Evolutionary conservation across 2,888 invertebrate species (phyloP).

Genomic region (Cheilosia vernalis): DNA sequence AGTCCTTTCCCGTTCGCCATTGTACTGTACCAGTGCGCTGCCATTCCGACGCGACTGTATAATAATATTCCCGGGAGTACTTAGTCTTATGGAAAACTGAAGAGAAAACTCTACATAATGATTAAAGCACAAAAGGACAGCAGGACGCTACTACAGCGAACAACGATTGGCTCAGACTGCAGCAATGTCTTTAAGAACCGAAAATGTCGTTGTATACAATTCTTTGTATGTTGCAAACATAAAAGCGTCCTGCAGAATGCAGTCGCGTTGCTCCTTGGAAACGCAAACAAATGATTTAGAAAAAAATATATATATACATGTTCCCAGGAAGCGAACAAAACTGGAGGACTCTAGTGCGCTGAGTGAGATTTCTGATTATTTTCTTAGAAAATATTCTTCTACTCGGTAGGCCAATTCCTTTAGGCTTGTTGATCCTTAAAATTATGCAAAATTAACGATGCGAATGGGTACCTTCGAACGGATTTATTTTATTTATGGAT

Average conservation of each 20-base stretch:
- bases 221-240: slow-evolving; percentile 18
- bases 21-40: slow-evolving; percentile 7
- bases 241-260: slow-evolving; percentile 27
- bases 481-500: slow-evolving; percentile 5
- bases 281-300: slow-evolving; percentile 19
- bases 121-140: slow-evolving; percentile 38
- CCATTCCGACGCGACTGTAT: slow-evolving; percentile 12
- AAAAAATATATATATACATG: not conserved
- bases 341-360: slow-evolving; percentile 3
- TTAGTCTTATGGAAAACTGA: slow-evolving; percentile 45
- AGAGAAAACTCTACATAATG: slow-evolving; percentile 46
- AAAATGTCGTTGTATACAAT: slow-evolving; percentile 43
- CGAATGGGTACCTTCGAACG: slow-evolving; percentile 5
- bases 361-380: slow-evolving; percentile 26
- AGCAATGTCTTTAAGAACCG: slow-evolving; percentile 31
- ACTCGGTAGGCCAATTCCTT: slow-evolving; percentile 22
- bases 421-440: slow-evolving; percentile 19
- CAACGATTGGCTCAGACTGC: not conserved
- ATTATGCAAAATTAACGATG: slow-evolving; percentile 47
- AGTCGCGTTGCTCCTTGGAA: slow-evolving; percentile 25
- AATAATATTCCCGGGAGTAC: slow-evolving; percentile 29
- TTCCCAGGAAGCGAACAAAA: slow-evolving; percentile 21
- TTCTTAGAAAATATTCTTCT: slow-evolving; percentile 26
- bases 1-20: slow-evolving; percentile 40
- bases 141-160: not conserved